Evolutionary conservation across 1,140 invertebrate genomes (phyloP).

Genomic region (Meloidogyne hapla): DNA sequence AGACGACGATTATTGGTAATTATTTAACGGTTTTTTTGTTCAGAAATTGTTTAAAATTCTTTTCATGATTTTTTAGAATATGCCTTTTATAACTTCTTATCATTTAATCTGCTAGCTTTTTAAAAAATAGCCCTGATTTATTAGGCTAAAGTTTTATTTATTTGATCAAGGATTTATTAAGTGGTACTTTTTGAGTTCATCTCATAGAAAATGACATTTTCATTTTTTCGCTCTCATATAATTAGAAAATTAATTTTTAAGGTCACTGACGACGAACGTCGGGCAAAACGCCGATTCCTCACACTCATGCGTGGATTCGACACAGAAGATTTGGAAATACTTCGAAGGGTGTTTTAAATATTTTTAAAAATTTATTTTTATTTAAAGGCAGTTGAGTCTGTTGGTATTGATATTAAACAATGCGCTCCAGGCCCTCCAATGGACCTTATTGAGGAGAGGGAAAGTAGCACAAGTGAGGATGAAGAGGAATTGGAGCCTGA

Average conservation of each 20-base stretch:
- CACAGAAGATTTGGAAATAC: conserved; percentile 61
- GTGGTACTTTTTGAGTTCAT: too few species aligned
- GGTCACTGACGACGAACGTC: conserved; percentile 59
- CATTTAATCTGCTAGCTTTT: too few species aligned
- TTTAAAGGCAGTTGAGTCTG: conserved; percentile 53
- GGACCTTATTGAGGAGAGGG: conserved; percentile 59
- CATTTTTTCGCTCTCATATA: too few species aligned
- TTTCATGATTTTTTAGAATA: too few species aligned
- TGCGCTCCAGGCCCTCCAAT: conserved; percentile 63
- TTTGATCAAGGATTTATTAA: too few species aligned
- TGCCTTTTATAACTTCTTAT: too few species aligned
- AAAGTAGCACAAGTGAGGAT: conserved; percentile 28
- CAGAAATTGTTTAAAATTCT: not conserved
- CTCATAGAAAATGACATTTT: too few species aligned
- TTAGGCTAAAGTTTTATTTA: too few species aligned
- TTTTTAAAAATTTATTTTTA: not conserved
- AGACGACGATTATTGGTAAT: conserved; percentile 29
- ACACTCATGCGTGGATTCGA: conserved; percentile 63
- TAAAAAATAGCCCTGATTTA: too few species aligned
- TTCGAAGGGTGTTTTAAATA: conserved; percentile 47
- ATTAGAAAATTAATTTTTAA: conserved; percentile 34
- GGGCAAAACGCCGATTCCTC: conserved; percentile 58
- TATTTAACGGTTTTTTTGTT: not conserved
- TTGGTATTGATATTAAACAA: conserved; percentile 54
- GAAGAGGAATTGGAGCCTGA: conserved; percentile 19